These are phyloP conservation scores for Bombylius major DNA, from an alignment of 2,888 invertebrate species.

Conservation along the genomic window DNA sequence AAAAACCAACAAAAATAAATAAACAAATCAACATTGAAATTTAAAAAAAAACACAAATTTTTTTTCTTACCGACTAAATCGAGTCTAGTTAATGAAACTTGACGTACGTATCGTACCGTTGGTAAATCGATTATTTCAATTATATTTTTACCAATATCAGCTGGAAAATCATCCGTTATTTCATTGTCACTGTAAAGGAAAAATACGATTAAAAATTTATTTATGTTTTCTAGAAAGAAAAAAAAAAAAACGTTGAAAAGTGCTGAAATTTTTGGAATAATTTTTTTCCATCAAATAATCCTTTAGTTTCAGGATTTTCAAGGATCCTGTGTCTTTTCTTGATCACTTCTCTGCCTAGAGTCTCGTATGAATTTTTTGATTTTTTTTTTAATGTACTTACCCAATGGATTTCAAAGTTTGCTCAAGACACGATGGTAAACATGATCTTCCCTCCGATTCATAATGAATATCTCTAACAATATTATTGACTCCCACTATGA, in stretches of 20 bases:
- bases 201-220: not conserved
- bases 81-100: constrained; percentile 6
- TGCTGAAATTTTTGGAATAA: no score
- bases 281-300: no score
- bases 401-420: not conserved
- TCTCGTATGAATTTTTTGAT: not conserved
- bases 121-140: constrained; percentile 11
- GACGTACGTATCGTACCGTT: constrained; percentile 9
- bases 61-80: constrained; percentile 12
- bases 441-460: not conserved
- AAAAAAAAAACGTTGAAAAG: no score
- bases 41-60: not conserved
- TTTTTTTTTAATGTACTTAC: not conserved
- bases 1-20: not conserved
- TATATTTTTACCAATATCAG: not conserved
- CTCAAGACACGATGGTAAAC: constrained; percentile 12
- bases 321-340: no score
- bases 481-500: constrained; percentile 2
- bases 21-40: not conserved
- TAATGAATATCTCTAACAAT: constrained; percentile 6
- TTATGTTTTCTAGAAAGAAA: no score
- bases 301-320: no score
- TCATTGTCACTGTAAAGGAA: not conserved
- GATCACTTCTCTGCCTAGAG: no score
- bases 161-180: not conserved